Conservation (phyloP, 2,113 vertebrate species). For the Dolichotis patagonum region DNA sequence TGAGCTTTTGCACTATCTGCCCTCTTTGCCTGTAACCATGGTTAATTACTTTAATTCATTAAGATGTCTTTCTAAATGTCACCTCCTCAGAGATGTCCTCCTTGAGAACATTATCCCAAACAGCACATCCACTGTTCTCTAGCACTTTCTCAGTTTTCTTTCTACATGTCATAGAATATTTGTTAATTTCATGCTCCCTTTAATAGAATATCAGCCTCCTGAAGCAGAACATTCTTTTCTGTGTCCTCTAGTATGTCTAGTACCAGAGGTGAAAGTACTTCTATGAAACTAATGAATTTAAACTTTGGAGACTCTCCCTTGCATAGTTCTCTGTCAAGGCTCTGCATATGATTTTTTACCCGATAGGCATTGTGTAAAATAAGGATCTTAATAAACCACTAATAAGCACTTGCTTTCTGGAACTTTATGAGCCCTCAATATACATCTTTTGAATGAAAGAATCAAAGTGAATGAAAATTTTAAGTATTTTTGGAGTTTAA, state of each 20-base stretch:
- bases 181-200: neutral
- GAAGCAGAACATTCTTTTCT: neutral
- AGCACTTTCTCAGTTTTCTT: neutral
- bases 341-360: neutral
- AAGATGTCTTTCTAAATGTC: neutral
- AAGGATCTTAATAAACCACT: neutral
- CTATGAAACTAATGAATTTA: neutral
- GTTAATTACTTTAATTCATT: neutral
- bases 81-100: neutral
- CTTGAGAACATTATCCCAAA: neutral
- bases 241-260: neutral
- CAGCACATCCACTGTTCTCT: neutral
- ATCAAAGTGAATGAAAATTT: neutral
- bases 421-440: neutral
- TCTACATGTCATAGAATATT: neutral
- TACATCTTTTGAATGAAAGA: slow-evolving; percentile 16
- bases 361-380: neutral
- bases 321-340: neutral
- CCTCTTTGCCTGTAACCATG: neutral
- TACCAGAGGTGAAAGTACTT: neutral
- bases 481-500: neutral
- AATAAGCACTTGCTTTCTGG: neutral
- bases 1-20: neutral
- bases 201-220: neutral
- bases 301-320: slow-evolving; percentile 18